Evolutionary conservation across 2,113 vertebrate species (phyloP).

Genomic region (Callionymus lyra): DNA sequence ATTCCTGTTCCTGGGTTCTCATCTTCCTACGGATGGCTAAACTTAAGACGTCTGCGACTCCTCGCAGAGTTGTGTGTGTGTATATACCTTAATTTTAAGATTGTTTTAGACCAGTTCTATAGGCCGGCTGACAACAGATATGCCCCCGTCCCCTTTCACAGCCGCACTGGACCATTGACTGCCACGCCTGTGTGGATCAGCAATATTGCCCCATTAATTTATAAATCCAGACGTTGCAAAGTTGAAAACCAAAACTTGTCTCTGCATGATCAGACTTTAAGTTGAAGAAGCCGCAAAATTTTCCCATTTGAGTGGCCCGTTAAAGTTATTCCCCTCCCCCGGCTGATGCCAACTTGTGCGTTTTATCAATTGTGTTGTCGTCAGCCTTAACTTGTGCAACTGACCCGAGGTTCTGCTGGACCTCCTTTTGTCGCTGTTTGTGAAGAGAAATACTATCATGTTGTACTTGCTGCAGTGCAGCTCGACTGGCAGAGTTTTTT

Average conservation of each 20-base stretch:
- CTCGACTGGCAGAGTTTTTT: constrained; percentile 49
- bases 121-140: constrained; percentile 56
- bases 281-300: constrained; percentile 33
- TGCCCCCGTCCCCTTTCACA: constrained; percentile 15
- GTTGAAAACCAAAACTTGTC: constrained; percentile 28
- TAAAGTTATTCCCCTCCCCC: constrained; percentile 38
- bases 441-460: constrained; percentile 45
- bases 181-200: constrained; percentile 38
- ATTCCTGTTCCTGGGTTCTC: constrained; percentile 41
- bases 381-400: constrained; percentile 63
- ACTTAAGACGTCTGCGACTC: constrained; percentile 35
- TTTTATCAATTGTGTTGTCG: constrained; percentile 47
- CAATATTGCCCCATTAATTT: constrained; percentile 54
- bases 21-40: constrained; percentile 53
- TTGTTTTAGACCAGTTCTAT: constrained; percentile 71
- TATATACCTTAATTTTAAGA: constrained; percentile 76
- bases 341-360: constrained; percentile 42
- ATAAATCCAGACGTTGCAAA: constrained; percentile 50
- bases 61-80: constrained; percentile 59
- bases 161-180: constrained; percentile 51
- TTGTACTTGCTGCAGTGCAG: constrained; percentile 69
- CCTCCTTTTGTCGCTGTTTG: constrained; percentile 33
- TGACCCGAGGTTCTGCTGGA: constrained; percentile 41
- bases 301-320: constrained; percentile 16
- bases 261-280: constrained; percentile 33